Percentiles rank a stretch among this genome's conserved stretches.
Evolutionary conservation across 2,888 invertebrate genomes (phyloP).

Genomic region (Lamellibrachia satsuma): DNA sequence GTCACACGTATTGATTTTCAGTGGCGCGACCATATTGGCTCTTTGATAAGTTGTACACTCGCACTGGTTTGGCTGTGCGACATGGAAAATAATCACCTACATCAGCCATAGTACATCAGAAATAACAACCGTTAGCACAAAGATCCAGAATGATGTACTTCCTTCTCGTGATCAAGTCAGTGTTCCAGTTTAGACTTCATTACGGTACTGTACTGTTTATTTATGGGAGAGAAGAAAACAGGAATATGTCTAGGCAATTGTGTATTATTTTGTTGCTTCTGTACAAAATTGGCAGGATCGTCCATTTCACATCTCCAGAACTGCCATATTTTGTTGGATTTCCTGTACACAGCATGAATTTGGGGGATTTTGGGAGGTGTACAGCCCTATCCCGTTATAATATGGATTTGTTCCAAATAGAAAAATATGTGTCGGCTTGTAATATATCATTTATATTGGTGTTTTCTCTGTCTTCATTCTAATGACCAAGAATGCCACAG

Average conservation of each 20-base stretch:
- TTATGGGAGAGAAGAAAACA: neutral
- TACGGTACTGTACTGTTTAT: neutral
- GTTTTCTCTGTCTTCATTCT: too few relatives aligned
- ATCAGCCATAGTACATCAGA: conserved; percentile 9
- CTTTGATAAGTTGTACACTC: conserved; percentile 9
- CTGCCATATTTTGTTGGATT: too few relatives aligned
- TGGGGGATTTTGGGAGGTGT: too few relatives aligned
- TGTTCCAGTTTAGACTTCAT: neutral
- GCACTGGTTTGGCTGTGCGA: neutral
- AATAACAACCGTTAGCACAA: conserved; percentile 1
- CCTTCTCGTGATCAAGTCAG: neutral
- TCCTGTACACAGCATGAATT: too few relatives aligned
- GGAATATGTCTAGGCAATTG: neutral
- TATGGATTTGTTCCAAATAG: too few relatives aligned
- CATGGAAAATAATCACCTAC: neutral
- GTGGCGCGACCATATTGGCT: neutral
- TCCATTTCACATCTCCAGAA: too few relatives aligned
- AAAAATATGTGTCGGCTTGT: too few relatives aligned
- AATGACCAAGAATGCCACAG: neutral
- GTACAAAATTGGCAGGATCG: too few relatives aligned
- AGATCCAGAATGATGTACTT: neutral
- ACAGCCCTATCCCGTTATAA: too few relatives aligned
- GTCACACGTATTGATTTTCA: neutral
- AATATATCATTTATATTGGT: too few relatives aligned
- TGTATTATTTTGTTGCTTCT: too few relatives aligned